Conservation (phyloP, 2,113 vertebrate species). For the Marcusenius ussheri region DNA sequence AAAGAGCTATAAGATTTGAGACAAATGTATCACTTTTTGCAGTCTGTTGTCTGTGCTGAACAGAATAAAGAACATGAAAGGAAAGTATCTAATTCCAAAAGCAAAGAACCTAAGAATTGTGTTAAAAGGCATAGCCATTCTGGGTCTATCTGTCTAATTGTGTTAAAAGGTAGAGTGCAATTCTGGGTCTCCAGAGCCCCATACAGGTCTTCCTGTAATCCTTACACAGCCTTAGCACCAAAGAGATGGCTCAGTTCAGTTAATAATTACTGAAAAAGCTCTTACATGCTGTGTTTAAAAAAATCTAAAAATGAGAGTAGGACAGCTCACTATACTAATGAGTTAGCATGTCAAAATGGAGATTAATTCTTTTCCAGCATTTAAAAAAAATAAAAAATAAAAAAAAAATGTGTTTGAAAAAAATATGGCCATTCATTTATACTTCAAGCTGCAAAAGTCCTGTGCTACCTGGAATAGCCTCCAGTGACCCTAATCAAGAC, state of each 20-base stretch:
- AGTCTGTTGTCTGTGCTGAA: neutral
- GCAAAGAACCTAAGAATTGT: neutral
- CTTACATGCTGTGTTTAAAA: neutral
- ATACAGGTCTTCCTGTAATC: neutral
- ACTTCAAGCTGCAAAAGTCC: neutral
- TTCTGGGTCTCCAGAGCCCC: neutral
- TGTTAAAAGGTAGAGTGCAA: neutral
- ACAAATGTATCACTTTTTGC: neutral
- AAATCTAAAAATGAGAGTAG: neutral
- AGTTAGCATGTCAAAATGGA: neutral
- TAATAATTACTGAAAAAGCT: neutral
- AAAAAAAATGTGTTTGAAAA: neutral
- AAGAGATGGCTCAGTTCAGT: neutral
- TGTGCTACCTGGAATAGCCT: neutral
- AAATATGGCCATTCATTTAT: neutral
- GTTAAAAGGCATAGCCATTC: neutral
- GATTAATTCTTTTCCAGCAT: neutral
- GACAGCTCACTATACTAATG: neutral
- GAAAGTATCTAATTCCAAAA: neutral
- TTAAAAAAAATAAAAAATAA: neutral
- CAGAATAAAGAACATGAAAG: neutral
- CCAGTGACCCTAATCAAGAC: neutral
- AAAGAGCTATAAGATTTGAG: neutral
- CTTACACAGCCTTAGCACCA: neutral
- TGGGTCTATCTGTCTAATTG: neutral